These are phyloP conservation scores for Sceliomorpha sp. DNA, from an alignment of 2,888 invertebrate genomes.

Conservation along the genomic window DNA sequence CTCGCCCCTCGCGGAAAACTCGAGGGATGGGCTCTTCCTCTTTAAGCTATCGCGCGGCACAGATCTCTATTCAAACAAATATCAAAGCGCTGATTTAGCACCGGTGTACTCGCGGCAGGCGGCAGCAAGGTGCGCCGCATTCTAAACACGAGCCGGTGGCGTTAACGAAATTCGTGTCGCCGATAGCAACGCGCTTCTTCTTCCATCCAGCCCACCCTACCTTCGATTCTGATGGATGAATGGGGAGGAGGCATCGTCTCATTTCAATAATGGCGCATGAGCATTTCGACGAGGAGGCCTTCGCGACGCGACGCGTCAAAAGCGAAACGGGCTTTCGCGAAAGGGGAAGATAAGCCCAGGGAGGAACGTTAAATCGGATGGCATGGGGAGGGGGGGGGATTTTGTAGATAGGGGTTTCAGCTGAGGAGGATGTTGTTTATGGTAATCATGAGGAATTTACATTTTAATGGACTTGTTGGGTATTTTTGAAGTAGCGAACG, in stretches of 20 bases:
- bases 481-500: too few species aligned
- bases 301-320: constrained; percentile 30
- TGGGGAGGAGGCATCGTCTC: constrained; percentile 31
- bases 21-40: constrained; percentile 57
- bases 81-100: constrained; percentile 60
- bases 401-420: too few species aligned
- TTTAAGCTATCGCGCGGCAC: constrained; percentile 69
- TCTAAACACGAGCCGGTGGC: constrained; percentile 42
- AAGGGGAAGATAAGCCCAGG: too few species aligned
- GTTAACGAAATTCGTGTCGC: constrained; percentile 53
- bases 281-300: constrained; percentile 34
- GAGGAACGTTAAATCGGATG: too few species aligned
- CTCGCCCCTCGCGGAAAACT: constrained; percentile 50
- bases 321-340: too few species aligned
- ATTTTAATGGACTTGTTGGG: too few species aligned
- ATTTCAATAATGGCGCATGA: constrained; percentile 43
- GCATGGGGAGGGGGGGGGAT: too few species aligned
- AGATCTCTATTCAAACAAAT: constrained; percentile 77
- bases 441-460: too few species aligned
- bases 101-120: constrained; percentile 21
- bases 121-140: constrained; percentile 14
- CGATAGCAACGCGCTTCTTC: constrained; percentile 32
- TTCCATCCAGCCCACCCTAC: constrained; percentile 10
- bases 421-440: too few species aligned
- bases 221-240: too few species aligned